phyloP scores from a whole-genome alignment of 2,888 invertebrate species.

The Phengaris alcon region DNA sequence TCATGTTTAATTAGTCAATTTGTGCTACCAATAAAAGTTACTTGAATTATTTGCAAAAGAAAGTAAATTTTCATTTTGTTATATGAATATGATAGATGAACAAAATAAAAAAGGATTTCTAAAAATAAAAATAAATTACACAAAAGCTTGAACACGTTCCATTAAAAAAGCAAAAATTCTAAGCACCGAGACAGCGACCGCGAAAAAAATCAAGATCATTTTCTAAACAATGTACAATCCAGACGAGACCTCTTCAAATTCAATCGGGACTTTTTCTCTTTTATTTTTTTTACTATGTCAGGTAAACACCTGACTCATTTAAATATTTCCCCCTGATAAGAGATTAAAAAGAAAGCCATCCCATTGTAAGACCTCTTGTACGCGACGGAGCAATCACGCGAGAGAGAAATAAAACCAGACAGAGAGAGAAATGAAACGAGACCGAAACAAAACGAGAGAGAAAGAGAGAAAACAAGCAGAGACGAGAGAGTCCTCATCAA shows the following conservation, averaged over 20 bases:
- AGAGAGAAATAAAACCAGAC: slow-evolving; percentile 48
- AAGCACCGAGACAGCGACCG: background rate
- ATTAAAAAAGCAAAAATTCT: slow-evolving; percentile 20
- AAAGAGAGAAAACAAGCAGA: slow-evolving; percentile 48
- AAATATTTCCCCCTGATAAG: slow-evolving; percentile 57
- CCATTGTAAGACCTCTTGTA: slow-evolving; percentile 54
- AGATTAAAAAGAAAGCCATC: slow-evolving; percentile 67
- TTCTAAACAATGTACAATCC: slow-evolving; percentile 29
- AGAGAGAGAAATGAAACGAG: slow-evolving; percentile 48
- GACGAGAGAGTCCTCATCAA: slow-evolving; percentile 36
- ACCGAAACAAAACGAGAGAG: slow-evolving; percentile 50
- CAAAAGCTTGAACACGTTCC: slow-evolving; percentile 20
- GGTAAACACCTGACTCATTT: slow-evolving; percentile 54
- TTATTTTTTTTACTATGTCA: slow-evolving; percentile 29
- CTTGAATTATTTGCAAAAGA: too few species aligned
- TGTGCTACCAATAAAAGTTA: too few species aligned
- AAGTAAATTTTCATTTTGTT: too few species aligned
- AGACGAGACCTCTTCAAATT: slow-evolving; percentile 21
- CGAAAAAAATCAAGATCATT: slow-evolving; percentile 17
- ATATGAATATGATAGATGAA: background rate
- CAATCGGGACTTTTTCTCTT: slow-evolving; percentile 4
- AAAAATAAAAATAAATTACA: background rate
- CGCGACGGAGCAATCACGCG: slow-evolving; percentile 56
- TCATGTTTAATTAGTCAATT: too few species aligned
- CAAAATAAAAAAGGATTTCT: background rate